A percentile compares a stretch with the other conserved stretches of the same genome.
Conservation (phyloP, 2,797 vertebrate species). For the Ambastaia sidthimunki region DNA sequence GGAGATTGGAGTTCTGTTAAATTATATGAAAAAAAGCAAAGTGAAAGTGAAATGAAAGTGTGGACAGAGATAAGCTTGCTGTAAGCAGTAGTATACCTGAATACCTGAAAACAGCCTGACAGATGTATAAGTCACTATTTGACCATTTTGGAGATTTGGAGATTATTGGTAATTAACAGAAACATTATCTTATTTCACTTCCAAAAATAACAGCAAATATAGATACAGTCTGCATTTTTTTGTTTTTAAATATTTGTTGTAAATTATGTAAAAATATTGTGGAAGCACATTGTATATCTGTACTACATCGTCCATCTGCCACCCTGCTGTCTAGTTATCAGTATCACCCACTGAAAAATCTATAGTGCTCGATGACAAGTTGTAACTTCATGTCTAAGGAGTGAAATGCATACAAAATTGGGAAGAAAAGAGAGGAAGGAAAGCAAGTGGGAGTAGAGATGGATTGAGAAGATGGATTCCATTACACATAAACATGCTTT, state of each 20-base stretch:
- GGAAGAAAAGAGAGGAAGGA: slow-evolving; percentile 3
- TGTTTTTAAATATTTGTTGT: background rate
- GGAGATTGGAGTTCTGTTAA: background rate
- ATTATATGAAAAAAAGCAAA: no score
- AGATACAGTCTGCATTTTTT: background rate
- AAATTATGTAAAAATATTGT: background rate
- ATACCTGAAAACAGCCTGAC: background rate
- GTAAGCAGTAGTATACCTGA: background rate
- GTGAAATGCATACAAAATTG: background rate
- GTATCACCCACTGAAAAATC: background rate
- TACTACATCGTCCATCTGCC: background rate
- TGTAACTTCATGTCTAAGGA: slow-evolving; percentile 24
- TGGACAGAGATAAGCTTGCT: background rate
- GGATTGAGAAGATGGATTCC: slow-evolving; percentile 70
- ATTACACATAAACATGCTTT: slow-evolving; percentile 73
- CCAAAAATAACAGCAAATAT: background rate
- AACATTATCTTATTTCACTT: background rate
- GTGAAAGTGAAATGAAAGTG: background rate
- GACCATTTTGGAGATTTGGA: background rate
- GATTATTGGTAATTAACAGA: background rate
- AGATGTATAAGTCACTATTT: background rate
- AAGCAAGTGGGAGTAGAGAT: slow-evolving; percentile 3
- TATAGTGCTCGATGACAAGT: background rate
- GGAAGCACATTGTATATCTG: background rate
- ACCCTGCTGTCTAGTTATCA: background rate